Conservation (phyloP, 23 tunicate genomes). For the Aplidium turbinatum region DNA sequence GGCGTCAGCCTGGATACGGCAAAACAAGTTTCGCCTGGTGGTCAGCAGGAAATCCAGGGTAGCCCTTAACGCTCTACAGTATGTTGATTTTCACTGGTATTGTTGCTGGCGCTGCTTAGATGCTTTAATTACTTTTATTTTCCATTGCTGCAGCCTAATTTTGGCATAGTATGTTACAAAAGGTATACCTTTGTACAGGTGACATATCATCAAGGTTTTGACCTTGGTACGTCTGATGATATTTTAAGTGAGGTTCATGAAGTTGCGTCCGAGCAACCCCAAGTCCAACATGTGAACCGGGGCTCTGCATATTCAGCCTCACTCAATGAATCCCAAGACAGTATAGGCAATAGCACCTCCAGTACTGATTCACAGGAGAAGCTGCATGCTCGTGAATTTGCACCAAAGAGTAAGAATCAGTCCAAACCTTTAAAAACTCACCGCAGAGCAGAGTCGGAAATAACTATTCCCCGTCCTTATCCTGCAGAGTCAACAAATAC, state of each 20-base stretch:
- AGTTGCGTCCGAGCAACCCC: not conserved
- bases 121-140: too few relatives aligned
- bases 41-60: too few relatives aligned
- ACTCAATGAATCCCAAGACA: conserved; percentile 14
- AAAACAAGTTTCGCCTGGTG: too few relatives aligned
- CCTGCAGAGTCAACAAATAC: too few relatives aligned
- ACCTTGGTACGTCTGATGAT: not conserved
- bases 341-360: not conserved
- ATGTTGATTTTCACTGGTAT: too few relatives aligned
- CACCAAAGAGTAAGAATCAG: not conserved
- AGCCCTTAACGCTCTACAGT: too few relatives aligned
- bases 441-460: conserved; percentile 34
- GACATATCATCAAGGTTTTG: not conserved
- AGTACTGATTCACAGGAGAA: not conserved
- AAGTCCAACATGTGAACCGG: not conserved
- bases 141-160: too few relatives aligned
- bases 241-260: not conserved
- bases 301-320: conserved; percentile 9
- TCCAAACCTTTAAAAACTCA: not conserved
- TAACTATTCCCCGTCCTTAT: conserved; percentile 17
- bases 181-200: too few relatives aligned
- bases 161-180: too few relatives aligned
- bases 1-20: too few relatives aligned
- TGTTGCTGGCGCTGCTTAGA: too few relatives aligned
- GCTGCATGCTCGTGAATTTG: not conserved